Conservation (phyloP, 1,140 invertebrate genomes). For the Pemphigus obesinymphae region DNA sequence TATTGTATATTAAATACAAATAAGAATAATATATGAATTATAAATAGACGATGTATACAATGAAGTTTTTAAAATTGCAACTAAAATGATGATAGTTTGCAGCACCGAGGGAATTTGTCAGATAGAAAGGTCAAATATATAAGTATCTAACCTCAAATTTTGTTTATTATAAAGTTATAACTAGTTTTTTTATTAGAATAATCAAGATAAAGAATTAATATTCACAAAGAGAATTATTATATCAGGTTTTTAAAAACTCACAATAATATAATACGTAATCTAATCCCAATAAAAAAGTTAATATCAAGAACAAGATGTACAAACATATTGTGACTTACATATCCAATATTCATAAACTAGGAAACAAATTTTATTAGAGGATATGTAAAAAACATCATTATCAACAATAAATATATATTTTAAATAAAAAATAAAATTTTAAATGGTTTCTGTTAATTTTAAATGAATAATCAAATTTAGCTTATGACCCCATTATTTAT, state of each 20-base stretch:
- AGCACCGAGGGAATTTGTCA: conserved; percentile 1
- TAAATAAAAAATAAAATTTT: background rate
- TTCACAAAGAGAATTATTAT: background rate
- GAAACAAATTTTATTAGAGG: background rate
- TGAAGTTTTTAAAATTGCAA: background rate
- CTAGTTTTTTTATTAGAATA: background rate
- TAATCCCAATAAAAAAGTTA: too few relatives aligned
- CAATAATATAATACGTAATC: background rate
- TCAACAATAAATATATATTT: background rate
- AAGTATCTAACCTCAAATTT: background rate
- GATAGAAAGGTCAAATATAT: background rate
- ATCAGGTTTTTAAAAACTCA: background rate
- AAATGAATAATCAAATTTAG: background rate
- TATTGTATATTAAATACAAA: conserved; percentile 9
- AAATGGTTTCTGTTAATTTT: background rate
- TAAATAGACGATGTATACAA: background rate
- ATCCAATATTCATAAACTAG: background rate
- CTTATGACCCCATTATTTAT: background rate
- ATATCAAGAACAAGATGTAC: too few relatives aligned
- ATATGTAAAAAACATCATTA: background rate
- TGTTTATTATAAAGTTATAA: background rate
- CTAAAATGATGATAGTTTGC: conserved; percentile 1
- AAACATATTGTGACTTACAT: background rate
- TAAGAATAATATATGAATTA: background rate
- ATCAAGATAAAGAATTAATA: background rate